phyloP scores from a whole-genome alignment of 2,113 vertebrate species.

The Pheucticus melanocephalus region DNA sequence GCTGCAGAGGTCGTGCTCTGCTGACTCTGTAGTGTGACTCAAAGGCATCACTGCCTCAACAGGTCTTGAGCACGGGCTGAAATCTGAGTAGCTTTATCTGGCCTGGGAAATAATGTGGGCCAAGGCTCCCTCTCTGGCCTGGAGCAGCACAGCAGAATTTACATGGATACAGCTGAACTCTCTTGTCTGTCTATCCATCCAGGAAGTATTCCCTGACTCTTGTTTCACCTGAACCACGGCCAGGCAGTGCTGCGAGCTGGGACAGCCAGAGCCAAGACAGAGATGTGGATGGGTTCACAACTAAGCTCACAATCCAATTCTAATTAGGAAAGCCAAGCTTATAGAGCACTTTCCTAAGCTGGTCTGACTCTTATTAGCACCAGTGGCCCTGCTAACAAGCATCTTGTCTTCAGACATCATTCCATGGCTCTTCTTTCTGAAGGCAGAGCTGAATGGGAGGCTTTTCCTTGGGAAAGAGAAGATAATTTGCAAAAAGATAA shows the following conservation, averaged over 20 bases:
- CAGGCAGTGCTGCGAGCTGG: not conserved
- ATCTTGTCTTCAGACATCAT: not conserved
- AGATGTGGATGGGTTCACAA: not conserved
- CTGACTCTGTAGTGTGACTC: not conserved
- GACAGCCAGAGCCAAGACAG: not conserved
- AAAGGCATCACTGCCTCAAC: not conserved
- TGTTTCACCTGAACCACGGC: not conserved
- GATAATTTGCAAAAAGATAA: not conserved
- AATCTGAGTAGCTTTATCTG: not conserved
- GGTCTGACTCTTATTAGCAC: not conserved
- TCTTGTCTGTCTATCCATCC: not conserved
- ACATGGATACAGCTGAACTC: not conserved
- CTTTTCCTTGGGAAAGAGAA: not conserved
- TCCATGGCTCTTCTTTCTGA: not conserved
- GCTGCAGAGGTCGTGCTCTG: not conserved
- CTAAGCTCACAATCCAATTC: not conserved
- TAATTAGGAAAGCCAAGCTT: not conserved
- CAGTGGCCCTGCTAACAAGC: not conserved
- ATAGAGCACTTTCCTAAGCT: not conserved
- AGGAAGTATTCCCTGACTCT: not conserved
- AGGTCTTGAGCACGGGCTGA: not conserved
- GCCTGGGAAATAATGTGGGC: not conserved
- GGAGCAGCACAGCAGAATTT: not conserved
- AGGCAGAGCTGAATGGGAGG: not conserved
- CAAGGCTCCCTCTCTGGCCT: not conserved